phyloP scores from a whole-genome alignment of 2,888 invertebrate genomes.

The Anagyrus pseudococci region DNA sequence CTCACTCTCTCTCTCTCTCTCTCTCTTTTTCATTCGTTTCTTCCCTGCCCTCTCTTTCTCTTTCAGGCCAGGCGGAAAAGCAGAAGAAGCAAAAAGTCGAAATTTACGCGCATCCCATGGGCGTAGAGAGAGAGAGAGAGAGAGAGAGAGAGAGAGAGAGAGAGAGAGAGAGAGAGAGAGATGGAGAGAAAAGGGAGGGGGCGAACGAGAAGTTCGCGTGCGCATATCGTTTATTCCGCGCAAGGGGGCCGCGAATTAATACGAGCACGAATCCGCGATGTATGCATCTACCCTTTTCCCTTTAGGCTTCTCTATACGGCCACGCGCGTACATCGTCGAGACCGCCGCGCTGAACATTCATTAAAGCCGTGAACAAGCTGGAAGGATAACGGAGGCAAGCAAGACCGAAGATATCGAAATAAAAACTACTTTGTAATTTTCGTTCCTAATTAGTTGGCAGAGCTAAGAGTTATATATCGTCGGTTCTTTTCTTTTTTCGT shows the following conservation, averaged over 20 bases:
- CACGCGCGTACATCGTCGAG: not conserved
- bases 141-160: no score
- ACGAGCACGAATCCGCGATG: conserved; percentile 30
- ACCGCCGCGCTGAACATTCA: no score
- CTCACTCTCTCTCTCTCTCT: not conserved
- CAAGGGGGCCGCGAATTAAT: conserved; percentile 33
- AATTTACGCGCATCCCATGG: conserved; percentile 32
- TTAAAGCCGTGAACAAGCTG: no score
- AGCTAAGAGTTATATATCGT: conserved; percentile 3
- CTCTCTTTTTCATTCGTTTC: not conserved
- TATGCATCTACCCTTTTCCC: conserved; percentile 17
- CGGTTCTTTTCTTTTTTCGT: no score
- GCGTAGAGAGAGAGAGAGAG: no score
- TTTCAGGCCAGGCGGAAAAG: conserved; percentile 14
- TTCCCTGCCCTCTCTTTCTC: no score
- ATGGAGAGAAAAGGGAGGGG: conserved; percentile 17
- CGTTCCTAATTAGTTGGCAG: conserved; percentile 19
- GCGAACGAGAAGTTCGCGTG: conserved; percentile 46
- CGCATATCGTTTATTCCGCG: conserved; percentile 40
- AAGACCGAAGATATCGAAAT: conserved; percentile 1
- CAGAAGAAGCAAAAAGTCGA: conserved; percentile 16
- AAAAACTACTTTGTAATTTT: conserved; percentile 19
- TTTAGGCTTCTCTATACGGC: not conserved
- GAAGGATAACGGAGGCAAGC: conserved; percentile 2
- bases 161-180: no score